Percentiles rank a stretch among this genome's conserved stretches.
Conservation (phyloP, 2,113 vertebrate species). For the Cisticola juncidis region DNA sequence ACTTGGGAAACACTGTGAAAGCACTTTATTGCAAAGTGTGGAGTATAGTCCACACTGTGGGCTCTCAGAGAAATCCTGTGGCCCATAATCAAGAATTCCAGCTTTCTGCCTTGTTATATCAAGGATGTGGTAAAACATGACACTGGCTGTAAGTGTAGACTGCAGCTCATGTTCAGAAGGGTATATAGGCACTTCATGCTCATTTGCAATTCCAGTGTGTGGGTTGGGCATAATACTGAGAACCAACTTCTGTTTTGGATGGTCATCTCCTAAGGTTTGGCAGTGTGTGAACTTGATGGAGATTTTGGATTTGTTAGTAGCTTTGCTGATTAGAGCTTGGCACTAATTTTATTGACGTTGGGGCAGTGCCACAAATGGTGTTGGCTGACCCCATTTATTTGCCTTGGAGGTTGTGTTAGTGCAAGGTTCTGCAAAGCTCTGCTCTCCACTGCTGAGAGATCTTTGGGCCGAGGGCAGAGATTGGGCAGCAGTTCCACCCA, state of each 20-base stretch:
- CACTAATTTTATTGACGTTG: not conserved
- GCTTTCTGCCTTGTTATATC: not conserved
- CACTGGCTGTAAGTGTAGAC: accelerated
- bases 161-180: not conserved
- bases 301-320: not conserved
- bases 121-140: not conserved
- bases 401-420: not conserved
- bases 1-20: not conserved
- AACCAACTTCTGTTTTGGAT: not conserved
- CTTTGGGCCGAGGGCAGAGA: not conserved
- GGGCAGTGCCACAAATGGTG: not conserved
- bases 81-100: not conserved
- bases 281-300: not conserved
- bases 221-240: not conserved
- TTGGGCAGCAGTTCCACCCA: not conserved
- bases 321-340: not conserved
- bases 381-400: conserved; percentile 18
- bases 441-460: not conserved
- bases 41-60: not conserved
- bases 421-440: conserved; percentile 31
- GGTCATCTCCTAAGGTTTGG: not conserved
- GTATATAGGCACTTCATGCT: not conserved
- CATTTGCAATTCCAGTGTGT: not conserved
- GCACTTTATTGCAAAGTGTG: not conserved
- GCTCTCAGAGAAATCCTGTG: not conserved